Base-by-base conservation (phyloP, 2,113 vertebrate genomes). In the Alethe castanea region DNA sequence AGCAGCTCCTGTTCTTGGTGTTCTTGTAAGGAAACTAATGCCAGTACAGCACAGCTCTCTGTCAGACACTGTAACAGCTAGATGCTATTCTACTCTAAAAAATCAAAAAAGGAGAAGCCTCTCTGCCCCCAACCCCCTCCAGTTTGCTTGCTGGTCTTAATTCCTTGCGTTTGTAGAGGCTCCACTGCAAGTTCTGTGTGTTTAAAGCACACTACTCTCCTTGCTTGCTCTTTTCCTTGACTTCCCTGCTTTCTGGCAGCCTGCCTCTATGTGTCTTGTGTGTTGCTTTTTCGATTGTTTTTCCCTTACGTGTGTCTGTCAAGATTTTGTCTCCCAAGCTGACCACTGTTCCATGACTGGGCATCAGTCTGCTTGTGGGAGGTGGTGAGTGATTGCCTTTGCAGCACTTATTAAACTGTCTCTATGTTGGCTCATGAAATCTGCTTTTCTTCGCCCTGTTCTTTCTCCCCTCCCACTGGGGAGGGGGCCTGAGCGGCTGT, bases 401-500 rank as follows among this genome's bases (percentile, higher is more conserved):
- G 40, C 62, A 54, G 48, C n/a, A 22, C 25, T 69, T 61, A 31
- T 9, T 53, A 35, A 47, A 19, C 40, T 28, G 7, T 61, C n/a
- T 82, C 20, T 53, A 0, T 82, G n/a, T 19, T 69, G 47, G 26
- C 31, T 40, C 48, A 36, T 36, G 64, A 26, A 69, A 61, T 42
- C 14, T 48, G 18, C 35, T 56, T 56, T 77, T 83, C 6, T 35
- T 77, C 31, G 23, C 19, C 56, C 54, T 48, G 6, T 18, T 69
- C 70, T 33, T 61, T 61, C 25, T 54, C 18, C 25, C 12, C 9
- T 61, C 17, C 25, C 4, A 1, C 14, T 36, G 25, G 9, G 42
- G 36, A 56, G 36, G 10, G 11, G 11, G 8, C 11, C 33, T 15
- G 28, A 44, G 14, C 0, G 0, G 24, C 40, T 61, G 28, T 42